Evolutionary conservation across 23 tunicate genomes (phyloP), one percentile per base, ranked within the genome.

Genomic region (Oikopleura dioica): DNA sequence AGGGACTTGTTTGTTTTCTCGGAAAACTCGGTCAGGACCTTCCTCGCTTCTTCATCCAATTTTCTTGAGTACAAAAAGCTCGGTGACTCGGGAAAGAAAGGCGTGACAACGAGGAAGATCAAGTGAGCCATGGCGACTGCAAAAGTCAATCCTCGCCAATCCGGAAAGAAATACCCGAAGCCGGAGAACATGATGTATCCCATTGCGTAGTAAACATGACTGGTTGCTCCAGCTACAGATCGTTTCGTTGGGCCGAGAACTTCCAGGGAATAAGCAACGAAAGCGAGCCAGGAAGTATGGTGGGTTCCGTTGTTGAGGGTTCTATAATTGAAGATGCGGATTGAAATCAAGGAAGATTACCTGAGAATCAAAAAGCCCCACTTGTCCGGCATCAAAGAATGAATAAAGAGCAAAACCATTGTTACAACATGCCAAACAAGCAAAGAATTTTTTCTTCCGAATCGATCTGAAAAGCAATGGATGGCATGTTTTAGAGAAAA

Each of bases 321-420:
- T n/a, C n/a, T n/a, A n/a, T n/a, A n/a, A n/a, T n/a, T n/a, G n/a
- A n/a, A n/a, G n/a, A n/a, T n/a, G n/a, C n/a, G n/a, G n/a, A n/a
- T n/a, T n/a, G n/a, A n/a, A n/a, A n/a, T n/a, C n/a, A n/a, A n/a
- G n/a, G n/a, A n/a, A n/a, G n/a, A n/a, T n/a, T n/a, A n/a, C n/a
- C 72, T 23, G 26, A 63, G 26, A 12, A 63, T 28, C 33, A 63
- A 21, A 63, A 63, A 63, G 16, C 72, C 72, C 4, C 26, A 63
- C 26, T 63, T 63, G 33, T 63, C 72, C 33, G 72, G 72, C 72
- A 63, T 63, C 16, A 63, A 63, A 23, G 72, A 63, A 28, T 63
- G 72, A 28, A 28, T 28, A 63, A 63, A 2, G 30, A 63, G 33
- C 16, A 23, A 63, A 23, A 63, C 29, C 33, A 63, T 28, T 23